Base-by-base conservation (phyloP, 2,797 vertebrate species). In the Pseudochirops corinnae region DNA sequence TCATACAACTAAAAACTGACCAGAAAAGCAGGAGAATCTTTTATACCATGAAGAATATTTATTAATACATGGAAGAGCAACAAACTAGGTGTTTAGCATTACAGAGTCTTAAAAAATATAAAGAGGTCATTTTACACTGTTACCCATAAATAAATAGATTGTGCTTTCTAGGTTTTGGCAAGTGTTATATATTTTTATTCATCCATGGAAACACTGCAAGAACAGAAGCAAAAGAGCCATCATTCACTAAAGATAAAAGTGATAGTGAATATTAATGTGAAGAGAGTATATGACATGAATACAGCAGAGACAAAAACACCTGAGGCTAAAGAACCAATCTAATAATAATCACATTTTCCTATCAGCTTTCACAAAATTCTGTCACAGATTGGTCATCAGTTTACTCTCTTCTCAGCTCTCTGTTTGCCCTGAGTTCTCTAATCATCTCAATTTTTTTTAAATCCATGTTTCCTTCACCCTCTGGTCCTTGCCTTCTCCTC, bases 31-130 rank as follows among this genome's bases (percentile, higher is more conserved):
- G n/a, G 67, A 93, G 13, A n/a, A 96, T 55, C 93, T n/a, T 94
- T n/a, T 94, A 96, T 52, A 95, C 91, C 56, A 97, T 95, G 58
- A 96, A 96, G 95, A 94, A 0, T 58, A 95, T 95, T 97, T 98
- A 94, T 94, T 98, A 90, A 96, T 46, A 87, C n/a, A 0, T 24
- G 56, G 94, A 95, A 92, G 93, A 46, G 0, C 21, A 9, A 96
- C 62, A 94, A 92, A 91, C 24, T 4, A 94, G 67, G 57, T 93
- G 94, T 90, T 67, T 55, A 96, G 13, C 4, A 94, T 29, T 82
- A 96, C 29, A 93, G 52, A 96, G 95, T 91, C 94, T 96, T 96
- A 56, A 95, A 96, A 94, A 52, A 53, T 26, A 96, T 95, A 31
- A 58, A 7, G 16, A 28, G 57, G 92, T 91, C 14, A 60, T 55